Evolutionary conservation across 2,888 invertebrate genomes (phyloP), one percentile per base, ranked within the genome.

Genomic region (Parnassius glacialis): DNA sequence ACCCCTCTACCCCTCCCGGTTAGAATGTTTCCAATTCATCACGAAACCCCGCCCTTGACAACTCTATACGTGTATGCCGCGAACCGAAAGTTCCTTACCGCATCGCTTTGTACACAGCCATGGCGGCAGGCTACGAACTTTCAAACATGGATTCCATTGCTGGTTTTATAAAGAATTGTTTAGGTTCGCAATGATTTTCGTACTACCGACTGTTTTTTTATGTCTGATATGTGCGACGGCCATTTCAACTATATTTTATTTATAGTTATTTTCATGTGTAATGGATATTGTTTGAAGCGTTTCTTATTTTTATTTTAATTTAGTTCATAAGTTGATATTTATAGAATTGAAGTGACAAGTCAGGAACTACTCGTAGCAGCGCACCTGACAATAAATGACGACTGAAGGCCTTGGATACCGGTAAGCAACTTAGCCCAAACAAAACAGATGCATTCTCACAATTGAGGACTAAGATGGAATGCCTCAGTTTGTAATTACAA

Each of bases 21-120:
- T 78, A 83, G 84, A 87, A 87, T 85, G 89, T 87, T 87, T 80
- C 85, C 89, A 90, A 92, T 92, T 88, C 92, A 92, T 92, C 91
- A 90, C 90, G 80, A 87, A 80, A 91, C 92, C 83, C 92, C 92
- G 92, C 93, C 93, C 91, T 90, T 92, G 92, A 93, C 92, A 92
- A 92, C 93, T 93, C 92, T 92, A 93, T 93, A 92, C 77, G 9
- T 12, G 48, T 9, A 48, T 13, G 48, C 3, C 74, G 79, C 78
- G 83, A 79, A 70, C 77, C 70, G 74, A 65, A 78, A 85, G 82
- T 75, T 84, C 78, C 78, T 79, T 75, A 72, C 72, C 79, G 76
- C 43, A 11, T 10, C 69, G 71, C 68, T 63, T 68, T 58, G 70
- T 70, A 73, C 1, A 5, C 45, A 68, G 68, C 72, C 66, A 65